Evolutionary conservation across 1,140 invertebrate species (phyloP), one percentile per base, ranked within the genome.

Genomic region (Saccostrea glomerata): DNA sequence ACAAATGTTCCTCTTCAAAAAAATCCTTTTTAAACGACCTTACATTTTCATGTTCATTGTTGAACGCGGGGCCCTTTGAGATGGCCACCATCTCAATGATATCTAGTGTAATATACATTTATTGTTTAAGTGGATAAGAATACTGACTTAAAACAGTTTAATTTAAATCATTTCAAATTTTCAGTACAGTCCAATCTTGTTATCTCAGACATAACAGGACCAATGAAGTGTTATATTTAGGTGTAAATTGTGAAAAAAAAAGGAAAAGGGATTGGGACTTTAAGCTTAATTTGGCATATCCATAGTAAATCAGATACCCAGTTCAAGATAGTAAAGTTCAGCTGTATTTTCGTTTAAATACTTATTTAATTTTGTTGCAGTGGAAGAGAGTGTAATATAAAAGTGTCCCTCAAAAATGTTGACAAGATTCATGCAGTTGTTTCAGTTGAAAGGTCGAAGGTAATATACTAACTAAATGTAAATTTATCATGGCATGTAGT

Each of bases 101-200:
- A 36, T 36, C 30, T 36, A 36, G 30, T 36, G 60, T 63, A 63
- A 63, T 63, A 63, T 63, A n/a, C n/a, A 63, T n/a, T 63, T 63
- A 20, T 13, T n/a, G n/a, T 63, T 63, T 63, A 20, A 63, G 60
- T 63, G 60, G 15, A 63, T 63, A 63, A n/a, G n/a, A 63, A 63
- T 63, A 63, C 60, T 63, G 60, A 63, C 60, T 63, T 63, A 63
- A 63, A 63, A n/a, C 60, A 63, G 60, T 63, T 63, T 63, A 63
- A 63, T 20, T 15, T 63, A n/a, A n/a, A 15, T 20, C 60, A 63
- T 63, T 63, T 63, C n/a, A 63, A 15, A 63, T 63, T 63, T 63
- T 63, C 60, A 63, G n/a, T 63, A 63, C 60, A 63, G 60, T 63
- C 60, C 60, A 63, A 63, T 63, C 60, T 63, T 63, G 60, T 63